A percentile compares a stretch with the other conserved stretches of the same genome.
Evolutionary conservation across 2,888 invertebrate species (phyloP).

Genomic region (Ophraella communa): DNA sequence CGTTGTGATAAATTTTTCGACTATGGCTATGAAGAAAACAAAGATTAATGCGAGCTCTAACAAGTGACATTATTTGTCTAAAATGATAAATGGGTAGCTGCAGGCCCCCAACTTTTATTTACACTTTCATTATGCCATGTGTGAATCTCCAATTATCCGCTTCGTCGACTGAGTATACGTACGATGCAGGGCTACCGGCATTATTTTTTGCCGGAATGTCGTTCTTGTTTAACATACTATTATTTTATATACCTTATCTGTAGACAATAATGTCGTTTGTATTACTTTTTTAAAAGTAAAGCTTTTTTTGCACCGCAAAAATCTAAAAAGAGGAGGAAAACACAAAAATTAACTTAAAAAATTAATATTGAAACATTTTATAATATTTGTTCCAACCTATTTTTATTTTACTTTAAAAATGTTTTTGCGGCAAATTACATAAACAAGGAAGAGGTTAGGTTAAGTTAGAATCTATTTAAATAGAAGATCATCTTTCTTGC

Average conservation of each 20-base stretch:
- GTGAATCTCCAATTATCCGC: conserved; percentile 29
- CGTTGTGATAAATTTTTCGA: conserved; percentile 34
- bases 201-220: background rate
- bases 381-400: too few relatives aligned
- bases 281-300: background rate
- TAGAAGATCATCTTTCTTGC: too few relatives aligned
- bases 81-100: conserved; percentile 38
- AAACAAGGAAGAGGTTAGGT: too few relatives aligned
- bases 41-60: conserved; percentile 43
- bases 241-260: background rate
- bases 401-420: too few relatives aligned
- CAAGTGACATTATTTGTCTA: conserved; percentile 43
- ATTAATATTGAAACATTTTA: too few relatives aligned
- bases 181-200: background rate
- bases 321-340: too few relatives aligned
- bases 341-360: too few relatives aligned
- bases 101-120: conserved; percentile 30
- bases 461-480: too few relatives aligned
- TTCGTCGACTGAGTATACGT: background rate
- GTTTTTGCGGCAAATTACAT: too few relatives aligned
- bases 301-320: too few relatives aligned
- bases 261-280: background rate
- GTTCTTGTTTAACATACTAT: background rate
- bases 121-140: conserved; percentile 30
- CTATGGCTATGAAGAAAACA: conserved; percentile 37